Evolutionary conservation across 2,113 vertebrate genomes (phyloP).

Genomic region (Microcebus ravelobensis): DNA sequence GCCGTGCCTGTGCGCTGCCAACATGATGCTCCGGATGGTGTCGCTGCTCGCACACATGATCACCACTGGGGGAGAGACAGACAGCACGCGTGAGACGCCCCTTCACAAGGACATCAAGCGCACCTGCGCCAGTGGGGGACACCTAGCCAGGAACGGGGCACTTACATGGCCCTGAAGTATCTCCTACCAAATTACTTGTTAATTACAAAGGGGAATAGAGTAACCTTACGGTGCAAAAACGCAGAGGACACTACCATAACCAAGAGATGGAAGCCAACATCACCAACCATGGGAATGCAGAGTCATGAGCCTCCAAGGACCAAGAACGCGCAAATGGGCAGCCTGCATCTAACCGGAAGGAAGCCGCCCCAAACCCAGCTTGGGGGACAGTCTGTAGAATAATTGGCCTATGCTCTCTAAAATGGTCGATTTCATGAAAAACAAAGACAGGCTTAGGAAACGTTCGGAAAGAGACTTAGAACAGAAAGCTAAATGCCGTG

Average conservation of each 20-base stretch:
- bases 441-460: background rate
- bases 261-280: background rate
- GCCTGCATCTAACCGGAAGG: background rate
- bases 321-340: background rate
- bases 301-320: background rate
- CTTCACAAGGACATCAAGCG: background rate
- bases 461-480: background rate
- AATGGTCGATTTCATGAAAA: background rate
- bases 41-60: slow-evolving; percentile 96
- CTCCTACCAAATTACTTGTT: background rate
- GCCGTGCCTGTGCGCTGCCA: slow-evolving; percentile 92
- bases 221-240: background rate
- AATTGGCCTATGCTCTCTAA: background rate
- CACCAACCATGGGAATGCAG: background rate
- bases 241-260: background rate
- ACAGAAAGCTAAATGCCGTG: background rate
- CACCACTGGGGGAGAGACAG: slow-evolving; percentile 89
- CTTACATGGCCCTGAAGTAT: background rate
- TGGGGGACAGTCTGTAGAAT: background rate
- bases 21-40: slow-evolving; percentile 94
- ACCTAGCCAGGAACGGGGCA: rapidly evolving
- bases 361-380: background rate
- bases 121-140: rapidly evolving
- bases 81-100: slow-evolving; percentile 31
- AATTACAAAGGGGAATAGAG: background rate